Percentiles rank a stretch among this genome's conserved stretches.
These are phyloP conservation scores for Zaprionus nigranus DNA, from an alignment of 1,140 invertebrate species.

Conservation along the genomic window DNA sequence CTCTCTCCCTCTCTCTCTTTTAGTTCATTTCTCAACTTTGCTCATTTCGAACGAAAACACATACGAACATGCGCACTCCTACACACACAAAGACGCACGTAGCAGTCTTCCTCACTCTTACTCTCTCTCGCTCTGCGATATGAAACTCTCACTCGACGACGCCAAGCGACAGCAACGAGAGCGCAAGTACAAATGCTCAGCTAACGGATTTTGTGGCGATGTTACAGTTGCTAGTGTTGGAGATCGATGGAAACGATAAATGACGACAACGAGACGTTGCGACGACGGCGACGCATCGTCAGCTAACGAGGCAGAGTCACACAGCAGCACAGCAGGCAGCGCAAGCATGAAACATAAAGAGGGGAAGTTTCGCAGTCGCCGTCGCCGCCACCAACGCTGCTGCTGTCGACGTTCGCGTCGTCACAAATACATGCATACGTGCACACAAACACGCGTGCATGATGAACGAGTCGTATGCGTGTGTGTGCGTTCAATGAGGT, in stretches of 20 bases:
- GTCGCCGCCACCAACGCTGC: constrained; percentile 39
- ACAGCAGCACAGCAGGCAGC: constrained; percentile 6
- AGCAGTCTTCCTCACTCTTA: not conserved
- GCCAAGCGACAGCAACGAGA: constrained; percentile 47
- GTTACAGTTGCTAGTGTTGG: constrained; percentile 73
- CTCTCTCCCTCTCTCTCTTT: constrained; percentile 31
- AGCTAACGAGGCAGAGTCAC: constrained; percentile 37
- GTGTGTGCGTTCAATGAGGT: constrained; percentile 45
- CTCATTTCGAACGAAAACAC: constrained; percentile 56
- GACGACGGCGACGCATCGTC: constrained; percentile 52
- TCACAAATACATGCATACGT: constrained; percentile 41
- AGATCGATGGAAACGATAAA: constrained; percentile 83
- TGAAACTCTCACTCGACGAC: constrained; percentile 22
- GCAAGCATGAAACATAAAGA: constrained; percentile 72
- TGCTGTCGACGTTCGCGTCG: constrained; percentile 21
- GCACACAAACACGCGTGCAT: constrained; percentile 13
- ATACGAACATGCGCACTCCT: constrained; percentile 11
- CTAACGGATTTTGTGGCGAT: constrained; percentile 68
- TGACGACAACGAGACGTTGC: constrained; percentile 72
- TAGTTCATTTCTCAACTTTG: constrained; percentile 66
- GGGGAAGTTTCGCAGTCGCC: constrained; percentile 73
- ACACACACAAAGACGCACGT: constrained; percentile 9
- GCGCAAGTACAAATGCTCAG: constrained; percentile 49
- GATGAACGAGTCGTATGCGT: constrained; percentile 21
- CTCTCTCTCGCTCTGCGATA: not conserved